Percentiles rank a stretch among this genome's conserved stretches.
phyloP scores from a whole-genome alignment of 2,888 invertebrate genomes.

The Theretra japonica region DNA sequence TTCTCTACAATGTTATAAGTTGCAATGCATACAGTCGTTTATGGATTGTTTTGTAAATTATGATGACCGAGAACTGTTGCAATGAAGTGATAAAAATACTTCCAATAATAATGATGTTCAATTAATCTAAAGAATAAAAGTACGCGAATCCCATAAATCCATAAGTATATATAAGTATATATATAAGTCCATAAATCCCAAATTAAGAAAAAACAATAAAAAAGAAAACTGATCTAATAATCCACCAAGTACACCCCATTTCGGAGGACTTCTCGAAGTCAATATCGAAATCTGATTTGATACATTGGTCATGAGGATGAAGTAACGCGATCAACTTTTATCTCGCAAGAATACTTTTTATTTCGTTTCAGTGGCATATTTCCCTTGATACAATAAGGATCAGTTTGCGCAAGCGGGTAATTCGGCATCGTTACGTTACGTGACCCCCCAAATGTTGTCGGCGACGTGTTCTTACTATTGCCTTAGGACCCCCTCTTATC shows the following conservation, averaged over 20 bases:
- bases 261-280: neutral
- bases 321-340: slow-evolving; percentile 60
- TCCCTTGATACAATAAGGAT: slow-evolving; percentile 73
- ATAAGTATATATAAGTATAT: too few relatives aligned
- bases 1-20: too few relatives aligned
- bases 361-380: slow-evolving; percentile 60
- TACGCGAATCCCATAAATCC: too few relatives aligned
- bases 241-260: neutral
- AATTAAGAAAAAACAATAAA: too few relatives aligned
- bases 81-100: too few relatives aligned
- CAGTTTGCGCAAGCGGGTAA: slow-evolving; percentile 73
- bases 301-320: neutral
- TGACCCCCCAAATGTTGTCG: slow-evolving; percentile 74
- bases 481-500: slow-evolving; percentile 68
- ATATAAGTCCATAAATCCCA: too few relatives aligned
- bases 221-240: neutral
- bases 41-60: too few relatives aligned
- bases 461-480: slow-evolving; percentile 76
- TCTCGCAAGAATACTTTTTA: slow-evolving; percentile 56
- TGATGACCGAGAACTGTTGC: too few relatives aligned
- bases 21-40: too few relatives aligned
- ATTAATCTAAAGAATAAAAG: too few relatives aligned
- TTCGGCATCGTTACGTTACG: slow-evolving; percentile 73
- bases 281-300: slow-evolving; percentile 6
- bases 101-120: too few relatives aligned